These are phyloP conservation scores for Fregetta grallaria DNA, from an alignment of 2,113 vertebrate species.

Conservation along the genomic window DNA sequence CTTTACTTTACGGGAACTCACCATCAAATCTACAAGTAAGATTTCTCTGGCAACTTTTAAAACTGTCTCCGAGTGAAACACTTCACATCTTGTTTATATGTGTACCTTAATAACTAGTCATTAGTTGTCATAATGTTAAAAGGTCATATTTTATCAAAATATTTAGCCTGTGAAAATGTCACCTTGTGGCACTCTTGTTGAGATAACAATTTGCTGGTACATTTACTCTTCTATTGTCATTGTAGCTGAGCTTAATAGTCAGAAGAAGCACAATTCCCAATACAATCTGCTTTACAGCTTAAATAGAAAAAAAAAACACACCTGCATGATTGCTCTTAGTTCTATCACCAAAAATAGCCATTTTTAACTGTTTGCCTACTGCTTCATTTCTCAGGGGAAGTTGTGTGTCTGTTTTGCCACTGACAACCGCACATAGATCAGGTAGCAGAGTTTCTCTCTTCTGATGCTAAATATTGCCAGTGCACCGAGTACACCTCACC, in stretches of 20 bases:
- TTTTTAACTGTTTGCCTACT: neutral
- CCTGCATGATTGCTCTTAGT: neutral
- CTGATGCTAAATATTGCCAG: accelerated
- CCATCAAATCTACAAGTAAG: constrained; percentile 31
- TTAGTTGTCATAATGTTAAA: constrained; percentile 42
- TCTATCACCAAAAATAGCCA: neutral
- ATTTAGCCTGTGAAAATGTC: constrained; percentile 26
- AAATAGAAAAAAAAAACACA: neutral
- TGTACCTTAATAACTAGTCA: constrained; percentile 8
- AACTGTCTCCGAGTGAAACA: neutral
- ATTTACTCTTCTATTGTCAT: constrained; percentile 24
- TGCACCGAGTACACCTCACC: neutral
- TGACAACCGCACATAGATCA: neutral
- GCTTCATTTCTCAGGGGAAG: neutral
- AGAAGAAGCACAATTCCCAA: neutral
- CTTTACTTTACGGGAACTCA: neutral
- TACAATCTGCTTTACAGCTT: neutral
- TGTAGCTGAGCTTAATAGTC: neutral
- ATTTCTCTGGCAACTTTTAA: constrained; percentile 22
- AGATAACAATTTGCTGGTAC: constrained; percentile 46
- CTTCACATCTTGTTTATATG: neutral
- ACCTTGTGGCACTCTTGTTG: constrained; percentile 16
- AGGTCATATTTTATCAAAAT: constrained; percentile 44
- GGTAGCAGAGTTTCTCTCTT: neutral
- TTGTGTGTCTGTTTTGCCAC: neutral